Conservation (phyloP, 1,140 invertebrate species). For the Cotesia typhae region DNA sequence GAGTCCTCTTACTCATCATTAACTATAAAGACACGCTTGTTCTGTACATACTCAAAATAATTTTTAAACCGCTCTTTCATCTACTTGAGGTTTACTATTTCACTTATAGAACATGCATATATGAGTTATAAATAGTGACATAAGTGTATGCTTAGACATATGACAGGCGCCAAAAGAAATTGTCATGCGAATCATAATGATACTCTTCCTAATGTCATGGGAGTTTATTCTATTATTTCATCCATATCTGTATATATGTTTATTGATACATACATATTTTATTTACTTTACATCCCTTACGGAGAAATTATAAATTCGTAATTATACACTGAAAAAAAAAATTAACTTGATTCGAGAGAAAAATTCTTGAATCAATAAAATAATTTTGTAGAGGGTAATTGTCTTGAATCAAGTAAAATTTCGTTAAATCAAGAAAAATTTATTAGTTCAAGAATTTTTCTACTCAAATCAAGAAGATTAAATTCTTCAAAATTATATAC, state of each 20-base stretch:
- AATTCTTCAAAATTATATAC: too few species aligned
- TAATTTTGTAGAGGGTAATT: too few species aligned
- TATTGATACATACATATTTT: not conserved
- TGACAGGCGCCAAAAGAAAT: not conserved
- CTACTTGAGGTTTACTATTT: not conserved
- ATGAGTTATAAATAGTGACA: not conserved
- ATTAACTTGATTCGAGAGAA: too few species aligned
- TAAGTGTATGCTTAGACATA: slow-evolving; percentile 1
- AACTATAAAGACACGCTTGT: not conserved
- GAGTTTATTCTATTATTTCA: slow-evolving; percentile 7
- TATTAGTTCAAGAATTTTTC: too few species aligned
- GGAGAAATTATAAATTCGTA: too few species aligned
- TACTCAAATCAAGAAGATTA: too few species aligned
- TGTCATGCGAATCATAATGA: not conserved
- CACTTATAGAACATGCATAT: not conserved
- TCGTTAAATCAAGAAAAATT: too few species aligned
- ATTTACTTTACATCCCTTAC: not conserved
- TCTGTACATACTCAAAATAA: slow-evolving; percentile 5
- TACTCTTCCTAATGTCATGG: slow-evolving; percentile 2
- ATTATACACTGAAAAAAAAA: too few species aligned
- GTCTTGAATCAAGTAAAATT: too few species aligned
- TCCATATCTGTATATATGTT: not conserved
- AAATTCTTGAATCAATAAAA: too few species aligned
- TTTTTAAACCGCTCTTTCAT: not conserved
- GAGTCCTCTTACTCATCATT: slow-evolving; percentile 8